A percentile compares a stretch with the other conserved stretches of the same genome.
These are phyloP conservation scores for Myiozetetes cayanensis DNA, from an alignment of 2,113 vertebrate species.

Conservation along the genomic window DNA sequence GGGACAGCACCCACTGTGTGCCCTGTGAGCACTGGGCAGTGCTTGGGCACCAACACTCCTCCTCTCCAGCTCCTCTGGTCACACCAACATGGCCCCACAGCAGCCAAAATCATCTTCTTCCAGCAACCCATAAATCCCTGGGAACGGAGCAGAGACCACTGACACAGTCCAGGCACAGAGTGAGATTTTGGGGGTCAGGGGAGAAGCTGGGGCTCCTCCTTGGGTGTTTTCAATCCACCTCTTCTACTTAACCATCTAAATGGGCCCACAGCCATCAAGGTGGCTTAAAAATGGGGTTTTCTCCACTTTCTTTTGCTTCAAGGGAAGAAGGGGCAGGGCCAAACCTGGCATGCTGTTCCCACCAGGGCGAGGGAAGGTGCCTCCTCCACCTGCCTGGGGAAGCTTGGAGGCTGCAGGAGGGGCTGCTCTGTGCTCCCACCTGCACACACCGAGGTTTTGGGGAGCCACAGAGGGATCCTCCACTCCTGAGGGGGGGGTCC, in stretches of 20 bases:
- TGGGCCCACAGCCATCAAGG: neutral
- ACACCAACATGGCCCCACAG: neutral
- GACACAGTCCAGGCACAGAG: neutral
- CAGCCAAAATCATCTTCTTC: neutral
- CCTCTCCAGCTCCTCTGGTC: neutral
- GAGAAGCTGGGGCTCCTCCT: neutral
- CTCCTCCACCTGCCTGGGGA: accelerated
- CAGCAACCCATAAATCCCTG: neutral
- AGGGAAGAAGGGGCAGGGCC: neutral
- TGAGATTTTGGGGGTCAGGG: neutral
- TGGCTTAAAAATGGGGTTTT: accelerated
- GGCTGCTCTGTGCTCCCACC: neutral
- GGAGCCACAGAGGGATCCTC: neutral
- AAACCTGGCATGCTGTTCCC: accelerated
- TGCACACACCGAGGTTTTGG: accelerated
- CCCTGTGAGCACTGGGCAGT: neutral
- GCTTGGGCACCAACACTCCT: accelerated
- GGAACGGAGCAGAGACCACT: neutral
- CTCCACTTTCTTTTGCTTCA: neutral
- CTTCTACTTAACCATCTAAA: neutral
- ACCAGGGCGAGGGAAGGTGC: accelerated
- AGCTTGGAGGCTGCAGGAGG: neutral
- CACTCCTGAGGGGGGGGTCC: accelerated
- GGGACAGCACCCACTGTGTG: accelerated
- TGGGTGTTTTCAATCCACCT: accelerated